A percentile compares a stretch with the other conserved stretches of the same genome.
Evolutionary conservation across 2,113 vertebrate genomes (phyloP).

Genomic region (Lipotes vexillifer): DNA sequence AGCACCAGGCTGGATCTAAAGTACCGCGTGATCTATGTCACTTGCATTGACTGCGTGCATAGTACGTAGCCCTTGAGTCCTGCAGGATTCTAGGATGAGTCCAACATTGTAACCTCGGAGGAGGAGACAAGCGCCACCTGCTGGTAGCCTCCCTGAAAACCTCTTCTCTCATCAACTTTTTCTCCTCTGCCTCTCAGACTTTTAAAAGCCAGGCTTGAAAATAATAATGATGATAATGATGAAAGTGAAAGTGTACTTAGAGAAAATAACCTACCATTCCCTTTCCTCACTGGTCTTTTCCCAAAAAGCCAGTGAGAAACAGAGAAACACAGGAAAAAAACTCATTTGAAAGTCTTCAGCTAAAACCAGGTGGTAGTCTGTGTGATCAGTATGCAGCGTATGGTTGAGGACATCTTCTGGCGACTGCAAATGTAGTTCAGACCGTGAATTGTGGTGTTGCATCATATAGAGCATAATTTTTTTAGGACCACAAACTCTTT

Average conservation of each 20-base stretch:
- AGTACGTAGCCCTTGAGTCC: not conserved
- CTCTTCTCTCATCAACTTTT: not conserved
- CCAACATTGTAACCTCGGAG: not conserved
- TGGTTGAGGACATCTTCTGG: not conserved
- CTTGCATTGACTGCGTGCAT: not conserved
- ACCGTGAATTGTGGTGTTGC: not conserved
- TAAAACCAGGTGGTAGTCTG: not conserved
- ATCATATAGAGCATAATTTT: not conserved
- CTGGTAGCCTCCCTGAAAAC: not conserved
- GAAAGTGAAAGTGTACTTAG: not conserved
- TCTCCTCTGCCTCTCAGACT: not conserved
- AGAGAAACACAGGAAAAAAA: not conserved
- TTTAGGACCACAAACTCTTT: not conserved
- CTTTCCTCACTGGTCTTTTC: not conserved
- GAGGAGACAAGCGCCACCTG: slow-evolving; percentile 59
- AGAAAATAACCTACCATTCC: not conserved
- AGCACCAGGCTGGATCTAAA: not conserved
- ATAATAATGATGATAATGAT: not conserved
- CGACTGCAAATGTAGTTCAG: not conserved
- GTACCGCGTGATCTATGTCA: not conserved
- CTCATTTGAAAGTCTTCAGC: not conserved
- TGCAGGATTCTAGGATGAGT: not conserved
- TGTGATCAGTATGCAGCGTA: not conserved
- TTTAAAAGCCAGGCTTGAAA: not conserved
- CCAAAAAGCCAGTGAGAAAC: not conserved